Base-by-base conservation (phyloP, 2,797 vertebrate species). In the Synaphobranchus kaupii region DNA sequence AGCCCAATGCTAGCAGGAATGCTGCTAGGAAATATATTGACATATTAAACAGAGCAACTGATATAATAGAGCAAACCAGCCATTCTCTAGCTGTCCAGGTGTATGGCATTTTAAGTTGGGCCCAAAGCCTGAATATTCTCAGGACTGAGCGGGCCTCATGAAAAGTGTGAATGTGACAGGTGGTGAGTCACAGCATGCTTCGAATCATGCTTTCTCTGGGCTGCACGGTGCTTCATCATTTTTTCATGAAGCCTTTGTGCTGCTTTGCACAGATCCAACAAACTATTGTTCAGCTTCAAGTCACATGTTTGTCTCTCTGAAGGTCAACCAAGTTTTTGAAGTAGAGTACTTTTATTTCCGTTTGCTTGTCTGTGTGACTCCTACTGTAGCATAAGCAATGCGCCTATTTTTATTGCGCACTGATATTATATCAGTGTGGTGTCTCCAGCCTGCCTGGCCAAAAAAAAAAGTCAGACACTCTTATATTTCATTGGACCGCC, bases 171-270 rank as follows among this genome's bases (percentile, higher is more conserved):
- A 73, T 87, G 47, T 84, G 58, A 87, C 86, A 80, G 89, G 85
- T 84, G 84, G 50, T 84, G 86, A 86, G 85, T 90, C 82, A 87
- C 25, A 25, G 54, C 48, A 5, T 39, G 66, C 54, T 20, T 73
- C 81, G 88, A 48, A 73, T 52, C 60, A 66, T 48, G 84, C 86
- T 52, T 87, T 87, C 44, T 13, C 54, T 83, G 58, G 76, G 86
- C 85, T 50, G 78, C 80, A 47, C 44, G 86, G 81, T 56, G 80
- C 83, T 84, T 88, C 86, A 90, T 91, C 76, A 90, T 90, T 90
- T 89, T 89, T 91, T 89, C 81, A 91, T 85, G 87, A 44, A 85
- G 50, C 48, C 82, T 88, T 87, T 80, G 48, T 88, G 76, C 87
- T 88, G 52, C 44, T 54, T 28, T 68, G 68, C 34, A 80, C 81